These are phyloP conservation scores for Lingula anatina DNA, from an alignment of 2,888 invertebrate genomes.

Conservation along the genomic window DNA sequence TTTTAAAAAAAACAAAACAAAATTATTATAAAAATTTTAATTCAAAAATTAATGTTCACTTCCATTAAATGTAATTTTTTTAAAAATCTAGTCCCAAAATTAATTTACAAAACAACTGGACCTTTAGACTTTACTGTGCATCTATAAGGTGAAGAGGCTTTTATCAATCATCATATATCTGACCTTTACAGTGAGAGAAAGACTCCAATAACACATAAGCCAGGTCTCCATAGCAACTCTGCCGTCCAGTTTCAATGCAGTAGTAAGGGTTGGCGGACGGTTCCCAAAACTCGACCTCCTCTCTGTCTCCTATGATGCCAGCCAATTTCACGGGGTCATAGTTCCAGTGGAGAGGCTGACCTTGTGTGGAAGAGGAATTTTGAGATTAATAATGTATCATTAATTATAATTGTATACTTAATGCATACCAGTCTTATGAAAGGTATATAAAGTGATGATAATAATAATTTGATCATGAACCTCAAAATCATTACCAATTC, in stretches of 20 bases:
- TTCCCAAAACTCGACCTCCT: constrained; percentile 32
- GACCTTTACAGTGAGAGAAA: too few relatives aligned
- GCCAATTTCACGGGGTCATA: constrained; percentile 29
- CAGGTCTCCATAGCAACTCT: constrained; percentile 40
- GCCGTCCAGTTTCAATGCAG: constrained; percentile 19
- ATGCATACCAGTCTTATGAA: background rate
- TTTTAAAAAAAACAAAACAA: background rate
- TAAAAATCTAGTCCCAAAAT: too few relatives aligned
- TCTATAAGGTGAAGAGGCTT: too few relatives aligned
- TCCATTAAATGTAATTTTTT: too few relatives aligned
- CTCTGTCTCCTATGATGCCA: constrained; percentile 15
- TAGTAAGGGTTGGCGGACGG: constrained; percentile 38
- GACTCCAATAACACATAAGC: constrained; percentile 31
- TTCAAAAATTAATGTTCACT: too few relatives aligned
- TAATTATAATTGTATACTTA: background rate
- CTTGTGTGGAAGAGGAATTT: constrained; percentile 10
- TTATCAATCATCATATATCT: too few relatives aligned
- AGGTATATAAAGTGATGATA: background rate
- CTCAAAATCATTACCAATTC: too few relatives aligned
- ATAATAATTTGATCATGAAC: too few relatives aligned
- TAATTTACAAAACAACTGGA: constrained; percentile 7
- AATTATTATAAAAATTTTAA: background rate
- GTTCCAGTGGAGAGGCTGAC: constrained; percentile 32
- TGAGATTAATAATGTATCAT: background rate
- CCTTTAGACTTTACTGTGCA: constrained; percentile 30